phyloP scores from a whole-genome alignment of 2,888 invertebrate genomes.

The Amphipyra tragopoginis region DNA sequence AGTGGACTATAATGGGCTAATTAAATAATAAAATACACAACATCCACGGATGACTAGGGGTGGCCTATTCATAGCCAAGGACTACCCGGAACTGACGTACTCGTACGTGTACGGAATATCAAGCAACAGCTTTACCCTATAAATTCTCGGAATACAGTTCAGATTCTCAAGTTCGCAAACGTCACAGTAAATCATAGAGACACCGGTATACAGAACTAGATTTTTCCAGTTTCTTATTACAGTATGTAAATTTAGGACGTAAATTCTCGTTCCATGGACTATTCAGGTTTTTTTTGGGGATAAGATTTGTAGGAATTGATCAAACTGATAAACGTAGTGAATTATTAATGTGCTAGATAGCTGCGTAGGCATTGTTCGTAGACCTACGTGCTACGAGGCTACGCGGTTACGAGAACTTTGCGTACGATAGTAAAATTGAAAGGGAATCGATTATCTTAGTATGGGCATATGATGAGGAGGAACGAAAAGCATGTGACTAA shows the following conservation, averaged over 20 bases:
- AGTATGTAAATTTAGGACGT: constrained; percentile 44
- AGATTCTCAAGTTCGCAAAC: background rate
- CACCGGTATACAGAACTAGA: constrained; percentile 10
- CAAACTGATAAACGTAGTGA: constrained; percentile 41
- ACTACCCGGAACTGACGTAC: too few species aligned
- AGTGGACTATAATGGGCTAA: too few species aligned
- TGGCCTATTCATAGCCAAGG: too few species aligned
- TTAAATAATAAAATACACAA: too few species aligned
- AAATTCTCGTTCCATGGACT: constrained; percentile 24
- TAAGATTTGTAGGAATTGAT: background rate
- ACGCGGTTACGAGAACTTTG: constrained; percentile 34
- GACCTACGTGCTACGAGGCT: constrained; percentile 50
- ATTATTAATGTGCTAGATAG: constrained; percentile 32
- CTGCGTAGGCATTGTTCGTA: constrained; percentile 31
- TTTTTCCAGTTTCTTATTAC: constrained; percentile 28
- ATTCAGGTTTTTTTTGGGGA: constrained; percentile 15
- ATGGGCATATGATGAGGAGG: too few species aligned
- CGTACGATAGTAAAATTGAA: too few species aligned
- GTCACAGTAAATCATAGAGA: constrained; percentile 12
- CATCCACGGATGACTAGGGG: too few species aligned
- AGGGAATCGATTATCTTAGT: too few species aligned
- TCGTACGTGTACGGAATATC: too few species aligned
- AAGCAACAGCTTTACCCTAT: too few species aligned
- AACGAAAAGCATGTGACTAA: too few species aligned
- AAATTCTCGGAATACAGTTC: too few species aligned